Evolutionary conservation across 2,797 vertebrate species (phyloP).

Genomic region (Leucoraja ocellata): DNA sequence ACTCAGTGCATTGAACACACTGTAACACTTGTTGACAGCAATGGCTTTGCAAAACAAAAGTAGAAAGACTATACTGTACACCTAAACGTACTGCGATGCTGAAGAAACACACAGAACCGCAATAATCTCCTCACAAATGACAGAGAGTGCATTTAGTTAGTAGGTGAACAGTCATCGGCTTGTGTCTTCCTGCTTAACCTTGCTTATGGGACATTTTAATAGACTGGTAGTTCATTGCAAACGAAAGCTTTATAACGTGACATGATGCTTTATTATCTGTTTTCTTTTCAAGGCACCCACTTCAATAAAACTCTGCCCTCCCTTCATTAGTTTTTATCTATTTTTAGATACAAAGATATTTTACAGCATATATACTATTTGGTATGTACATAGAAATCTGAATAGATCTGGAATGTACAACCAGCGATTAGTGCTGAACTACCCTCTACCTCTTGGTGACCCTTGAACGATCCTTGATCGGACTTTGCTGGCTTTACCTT

Average conservation of each 20-base stretch:
- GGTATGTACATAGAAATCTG: not conserved
- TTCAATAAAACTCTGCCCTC: constrained; percentile 10
- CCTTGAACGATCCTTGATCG: too few relatives aligned
- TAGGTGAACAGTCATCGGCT: constrained; percentile 3
- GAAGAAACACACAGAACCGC: constrained; percentile 39
- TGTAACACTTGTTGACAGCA: constrained; percentile 52
- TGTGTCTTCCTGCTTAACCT: not conserved
- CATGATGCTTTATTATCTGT: not conserved
- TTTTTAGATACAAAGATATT: not conserved
- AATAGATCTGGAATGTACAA: too few relatives aligned
- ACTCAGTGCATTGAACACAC: constrained; percentile 44
- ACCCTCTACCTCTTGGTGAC: too few relatives aligned
- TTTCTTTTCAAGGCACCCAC: not conserved
- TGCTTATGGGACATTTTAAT: not conserved
- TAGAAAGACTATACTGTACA: constrained; percentile 49
- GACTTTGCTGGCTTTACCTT: too few relatives aligned
- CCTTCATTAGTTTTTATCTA: not conserved
- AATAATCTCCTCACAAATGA: constrained; percentile 22
- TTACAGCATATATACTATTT: not conserved
- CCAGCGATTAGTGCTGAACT: too few relatives aligned
- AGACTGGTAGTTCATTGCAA: not conserved
- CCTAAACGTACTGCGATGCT: constrained; percentile 46
- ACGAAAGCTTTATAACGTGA: not conserved
- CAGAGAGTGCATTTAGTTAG: constrained; percentile 4
- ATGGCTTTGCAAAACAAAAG: constrained; percentile 50